These are phyloP conservation scores for Epistrophella euchroma DNA, from an alignment of 2,888 invertebrate species.

Conservation along the genomic window DNA sequence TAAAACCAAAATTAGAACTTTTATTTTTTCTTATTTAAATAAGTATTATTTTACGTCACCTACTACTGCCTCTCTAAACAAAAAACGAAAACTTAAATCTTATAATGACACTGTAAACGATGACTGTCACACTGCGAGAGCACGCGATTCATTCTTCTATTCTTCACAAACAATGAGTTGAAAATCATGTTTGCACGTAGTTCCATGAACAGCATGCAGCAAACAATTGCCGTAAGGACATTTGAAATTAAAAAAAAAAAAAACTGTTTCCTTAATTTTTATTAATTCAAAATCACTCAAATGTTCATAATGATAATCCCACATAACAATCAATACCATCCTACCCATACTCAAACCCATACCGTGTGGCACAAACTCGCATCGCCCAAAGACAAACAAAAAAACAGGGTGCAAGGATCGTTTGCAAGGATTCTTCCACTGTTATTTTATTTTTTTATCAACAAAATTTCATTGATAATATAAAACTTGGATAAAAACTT, in stretches of 20 bases:
- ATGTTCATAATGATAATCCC: constrained; percentile 82
- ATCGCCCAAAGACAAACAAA: constrained; percentile 58
- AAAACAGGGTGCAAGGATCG: constrained; percentile 52
- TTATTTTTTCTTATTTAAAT: not conserved
- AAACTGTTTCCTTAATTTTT: constrained; percentile 81
- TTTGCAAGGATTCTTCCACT: constrained; percentile 39
- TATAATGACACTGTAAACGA: constrained; percentile 32
- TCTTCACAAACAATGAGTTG: constrained; percentile 53
- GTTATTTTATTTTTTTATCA: constrained; percentile 30
- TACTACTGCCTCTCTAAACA: not conserved
- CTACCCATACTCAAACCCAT: constrained; percentile 22
- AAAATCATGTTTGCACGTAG: constrained; percentile 66
- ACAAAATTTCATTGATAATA: constrained; percentile 4
- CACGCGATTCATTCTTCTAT: constrained; percentile 5
- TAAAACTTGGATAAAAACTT: constrained; percentile 7
- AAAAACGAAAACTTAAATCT: constrained; percentile 14
- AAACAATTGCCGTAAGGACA: constrained; percentile 44
- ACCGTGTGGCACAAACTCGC: not conserved
- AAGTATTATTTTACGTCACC: not conserved
- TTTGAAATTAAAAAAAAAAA: constrained; percentile 62
- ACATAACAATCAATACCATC: constrained; percentile 76
- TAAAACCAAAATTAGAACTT: not conserved
- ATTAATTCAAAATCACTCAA: constrained; percentile 82
- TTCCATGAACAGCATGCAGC: constrained; percentile 60
- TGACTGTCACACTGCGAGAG: constrained; percentile 6